Evolutionary conservation across 2,113 vertebrate genomes (phyloP), one percentile per base, ranked within the genome.

Genomic region (Podarcis raffonei): DNA sequence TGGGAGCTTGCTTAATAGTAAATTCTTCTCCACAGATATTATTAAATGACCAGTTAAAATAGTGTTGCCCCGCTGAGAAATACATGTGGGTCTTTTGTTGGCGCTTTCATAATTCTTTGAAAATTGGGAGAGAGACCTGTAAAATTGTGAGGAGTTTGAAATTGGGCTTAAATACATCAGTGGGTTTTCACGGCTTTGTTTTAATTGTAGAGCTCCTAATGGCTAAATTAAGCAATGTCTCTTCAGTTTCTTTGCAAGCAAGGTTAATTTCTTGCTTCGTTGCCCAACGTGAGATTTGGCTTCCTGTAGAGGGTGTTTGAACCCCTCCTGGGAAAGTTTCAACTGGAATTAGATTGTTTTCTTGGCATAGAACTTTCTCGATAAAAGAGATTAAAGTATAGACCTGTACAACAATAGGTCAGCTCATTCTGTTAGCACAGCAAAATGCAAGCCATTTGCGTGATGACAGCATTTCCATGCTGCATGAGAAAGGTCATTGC

Each of bases 331-430:
- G 20, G 37, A 79, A 85, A 74, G 66, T 25, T 59, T 80, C 25
- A 48, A 18, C 27, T 85, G 25, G 57, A 23, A 74, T 78, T 42
- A 32, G 32, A 37, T 42, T 27, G 23, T 74, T 65, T 80, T 65
- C 30, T 72, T 85, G 48, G 76, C 66, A 80, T 48, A 59, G 16
- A 74, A 53, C 37, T 72, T 35, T 30, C 32, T 78, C 78, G 42
- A 62, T 62, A 59, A 42, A 79, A 74, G 65, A 48, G 53, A 89
- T 84, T 89, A 71, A 89, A 84, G 18, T 37, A 79, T 62, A 84
- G 75, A 25, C 32, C 15, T 37, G 30, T 84, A 79, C 75, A 72
- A 80, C 35, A 62, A 89, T 85, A 85, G 35, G 88, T 72, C 65
- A 72, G 35, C 39, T 32, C 27, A 32, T 79, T 77, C 76, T 69